A percentile compares a stretch with the other conserved stretches of the same genome.
Evolutionary conservation across 2,113 vertebrate genomes (phyloP).

Genomic region (Colaptes auratus): DNA sequence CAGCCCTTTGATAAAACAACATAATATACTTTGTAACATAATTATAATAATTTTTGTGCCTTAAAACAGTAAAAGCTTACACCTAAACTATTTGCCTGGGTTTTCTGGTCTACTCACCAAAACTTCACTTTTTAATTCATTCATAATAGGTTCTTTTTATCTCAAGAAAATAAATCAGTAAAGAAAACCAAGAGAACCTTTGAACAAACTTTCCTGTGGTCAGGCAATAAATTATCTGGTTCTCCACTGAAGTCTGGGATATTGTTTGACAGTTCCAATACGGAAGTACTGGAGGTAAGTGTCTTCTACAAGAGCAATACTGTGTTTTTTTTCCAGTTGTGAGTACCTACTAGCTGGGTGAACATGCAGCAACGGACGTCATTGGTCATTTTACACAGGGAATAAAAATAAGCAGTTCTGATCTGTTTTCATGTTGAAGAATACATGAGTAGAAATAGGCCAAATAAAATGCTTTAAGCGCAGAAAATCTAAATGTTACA

Average conservation of each 20-base stretch:
- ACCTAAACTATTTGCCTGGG: not conserved
- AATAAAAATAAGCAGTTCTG: not conserved
- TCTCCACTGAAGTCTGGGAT: not conserved
- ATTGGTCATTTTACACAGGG: not conserved
- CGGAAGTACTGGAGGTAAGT: not conserved
- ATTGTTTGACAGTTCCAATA: not conserved
- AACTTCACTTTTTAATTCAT: not conserved
- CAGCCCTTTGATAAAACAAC: not conserved
- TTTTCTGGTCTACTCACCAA: not conserved
- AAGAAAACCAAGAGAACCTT: not conserved
- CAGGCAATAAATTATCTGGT: not conserved
- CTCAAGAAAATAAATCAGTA: not conserved
- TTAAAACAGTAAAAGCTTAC: constrained; percentile 11
- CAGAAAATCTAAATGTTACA: not conserved
- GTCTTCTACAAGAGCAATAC: not conserved
- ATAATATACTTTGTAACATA: too few species aligned
- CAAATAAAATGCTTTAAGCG: not conserved
- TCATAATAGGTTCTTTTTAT: not conserved
- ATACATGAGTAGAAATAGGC: not conserved
- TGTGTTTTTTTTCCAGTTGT: not conserved
- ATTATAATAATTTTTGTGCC: not conserved
- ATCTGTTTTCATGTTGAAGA: not conserved
- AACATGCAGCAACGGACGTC: not conserved
- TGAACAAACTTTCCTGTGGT: not conserved
- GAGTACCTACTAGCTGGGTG: not conserved